Base-by-base conservation (phyloP, 1,140 invertebrate genomes). In the Trachymyrmex septentrionalis region DNA sequence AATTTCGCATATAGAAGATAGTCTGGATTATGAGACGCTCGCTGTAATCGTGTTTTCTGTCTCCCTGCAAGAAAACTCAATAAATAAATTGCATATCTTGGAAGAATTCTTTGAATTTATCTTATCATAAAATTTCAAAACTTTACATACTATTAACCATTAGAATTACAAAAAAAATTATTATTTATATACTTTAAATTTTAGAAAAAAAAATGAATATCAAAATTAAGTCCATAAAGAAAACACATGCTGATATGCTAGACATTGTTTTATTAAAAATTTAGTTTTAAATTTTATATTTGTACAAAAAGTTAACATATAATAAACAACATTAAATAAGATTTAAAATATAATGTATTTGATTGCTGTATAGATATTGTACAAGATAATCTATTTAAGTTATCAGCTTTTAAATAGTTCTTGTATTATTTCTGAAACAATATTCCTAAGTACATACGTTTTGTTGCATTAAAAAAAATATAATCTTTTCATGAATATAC, bases 371-470 rank as follows among this genome's bases (percentile, higher is more conserved):
- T 66, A 66, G 9, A 0, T 66, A 34, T 64, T 14, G 30, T 34
- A 66, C 7, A 10, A 66, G 2, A 66, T 66, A 66, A 34, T 66
- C 30, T 66, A 66, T 30, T 38, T 63, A 63, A 63, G 24, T 63
- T 5, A 16, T 19, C 14, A 63, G 27, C 6, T 63, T 27, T 63
- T 30, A 63, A 24, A 38, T 7, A 38, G 34, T 14, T 63, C 27
- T 63, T 19, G 14, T 44, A 44, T 63, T 30, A 27, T 30, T 16
- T 63, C 14, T 63, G 0, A 63, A 63, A 63, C 16, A 63, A 63
- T 30, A 63, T 63, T 63, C 14, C 24, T 63, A 24, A 63, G 61
- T 19, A 63, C 9, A 44, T 44, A 44, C 2, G 61, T 63, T 63
- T 63, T 30, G 27, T 14, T 63, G 6, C 61, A 63, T 61, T 12